Evolutionary conservation across 2,888 invertebrate genomes (phyloP), one percentile per base, ranked within the genome.

Genomic region (Helleia helle): DNA sequence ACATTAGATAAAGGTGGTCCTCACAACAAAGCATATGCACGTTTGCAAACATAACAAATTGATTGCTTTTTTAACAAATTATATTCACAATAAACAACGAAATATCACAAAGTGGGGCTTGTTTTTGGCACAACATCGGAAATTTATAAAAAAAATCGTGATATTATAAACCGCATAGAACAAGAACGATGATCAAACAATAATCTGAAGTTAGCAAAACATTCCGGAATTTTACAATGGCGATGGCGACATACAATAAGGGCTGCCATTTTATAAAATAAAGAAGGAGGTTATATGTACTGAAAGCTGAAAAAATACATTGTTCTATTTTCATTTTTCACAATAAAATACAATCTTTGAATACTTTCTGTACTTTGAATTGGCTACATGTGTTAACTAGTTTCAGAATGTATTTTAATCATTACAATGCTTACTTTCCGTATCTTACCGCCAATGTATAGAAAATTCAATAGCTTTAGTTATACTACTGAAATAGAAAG

Each of bases 1-100:
- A 83, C 83, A 84, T 81, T 62, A 83, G 81, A 75, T 84, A 81
- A 75, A 83, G 81, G 81, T 80, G 81, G 79, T 79, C 74, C 83
- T 81, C 79, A 84, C 80, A 83, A 83, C 84, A 84, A 84, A 84
- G 83, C 84, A 77, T 79, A 81, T 72, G 80, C 75, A 79, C 76
- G 67, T 73, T 80, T 71, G 65, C 71, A 71, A 72, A 70, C 74
- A 68, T 66, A 65, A 65, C 62, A 56, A 55, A 56, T 52, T 51
- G 50, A 59, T 61, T 56, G 49, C 56, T 59, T 60, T 59, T 59
- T 58, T 62, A 62, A 49, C 58, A 55, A 55, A 62, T 61, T 58
- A 47, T 42, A 47, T 46, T 54, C 54, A 58, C 55, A 62, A 56
- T 48, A 49, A 62, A 62, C 55, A 50, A 54, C 55, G 48, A 54